These are phyloP conservation scores for Chrosomus eos DNA, from an alignment of 2,797 vertebrate species.

Conservation along the genomic window DNA sequence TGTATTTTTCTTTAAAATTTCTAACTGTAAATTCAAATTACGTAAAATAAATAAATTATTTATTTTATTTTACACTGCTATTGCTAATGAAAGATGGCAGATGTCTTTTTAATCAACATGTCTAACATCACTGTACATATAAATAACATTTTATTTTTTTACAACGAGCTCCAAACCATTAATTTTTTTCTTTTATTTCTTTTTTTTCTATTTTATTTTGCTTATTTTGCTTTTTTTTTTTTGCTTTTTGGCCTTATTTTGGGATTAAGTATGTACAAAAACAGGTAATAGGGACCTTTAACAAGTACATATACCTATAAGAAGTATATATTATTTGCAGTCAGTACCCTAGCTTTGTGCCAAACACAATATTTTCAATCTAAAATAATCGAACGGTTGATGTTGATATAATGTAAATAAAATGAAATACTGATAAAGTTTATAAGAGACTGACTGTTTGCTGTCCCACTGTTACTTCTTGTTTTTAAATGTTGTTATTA, in stretches of 20 bases:
- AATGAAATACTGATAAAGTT: not conserved
- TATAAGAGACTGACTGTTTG: not conserved
- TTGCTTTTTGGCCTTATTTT: not conserved
- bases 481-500: not conserved
- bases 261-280: not conserved
- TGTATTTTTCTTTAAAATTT: too few relatives aligned
- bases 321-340: not conserved
- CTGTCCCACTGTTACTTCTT: not conserved
- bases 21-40: too few relatives aligned
- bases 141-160: too few relatives aligned
- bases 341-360: not conserved
- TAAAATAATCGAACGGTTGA: not conserved
- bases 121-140: not conserved
- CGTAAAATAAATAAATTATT: too few relatives aligned
- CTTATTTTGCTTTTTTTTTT: rapidly evolving
- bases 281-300: not conserved
- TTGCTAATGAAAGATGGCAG: too few relatives aligned
- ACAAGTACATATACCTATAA: too few relatives aligned
- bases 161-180: too few relatives aligned
- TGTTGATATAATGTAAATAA: not conserved
- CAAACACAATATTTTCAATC: not conserved
- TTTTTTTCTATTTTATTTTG: too few relatives aligned
- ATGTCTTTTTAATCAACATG: not conserved
- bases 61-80: not conserved
- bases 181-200: not conserved